Percentiles rank a stretch among this genome's conserved stretches.
Conservation (phyloP, 1,140 invertebrate species). For the Scaptomyza montana region DNA sequence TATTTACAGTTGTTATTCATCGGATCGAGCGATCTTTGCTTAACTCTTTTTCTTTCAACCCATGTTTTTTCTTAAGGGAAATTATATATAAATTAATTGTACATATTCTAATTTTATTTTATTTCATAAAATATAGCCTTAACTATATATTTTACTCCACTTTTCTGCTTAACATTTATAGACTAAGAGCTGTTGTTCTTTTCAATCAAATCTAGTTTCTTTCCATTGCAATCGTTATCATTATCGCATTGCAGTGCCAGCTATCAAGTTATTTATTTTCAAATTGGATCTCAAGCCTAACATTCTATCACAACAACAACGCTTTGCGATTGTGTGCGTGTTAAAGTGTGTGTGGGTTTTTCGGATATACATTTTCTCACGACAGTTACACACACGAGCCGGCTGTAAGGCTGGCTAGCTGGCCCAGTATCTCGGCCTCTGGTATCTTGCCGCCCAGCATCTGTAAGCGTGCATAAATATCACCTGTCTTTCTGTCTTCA, state of each 20-base stretch:
- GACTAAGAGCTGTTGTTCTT: background rate
- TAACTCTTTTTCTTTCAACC: too few species aligned
- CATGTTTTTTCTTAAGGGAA: too few species aligned
- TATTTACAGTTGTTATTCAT: too few species aligned
- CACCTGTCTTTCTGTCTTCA: constrained; percentile 55
- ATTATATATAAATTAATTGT: too few species aligned
- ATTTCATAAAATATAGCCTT: too few species aligned
- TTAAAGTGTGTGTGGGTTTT: constrained; percentile 38
- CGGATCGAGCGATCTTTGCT: too few species aligned
- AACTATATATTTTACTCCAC: background rate
- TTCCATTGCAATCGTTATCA: constrained; percentile 17
- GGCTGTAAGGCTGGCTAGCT: background rate
- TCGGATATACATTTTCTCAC: constrained; percentile 76
- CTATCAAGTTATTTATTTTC: constrained; percentile 38
- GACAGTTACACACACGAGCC: constrained; percentile 38
- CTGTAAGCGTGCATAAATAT: constrained; percentile 76
- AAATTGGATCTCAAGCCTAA: constrained; percentile 47
- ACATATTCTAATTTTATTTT: too few species aligned
- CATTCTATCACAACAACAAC: constrained; percentile 1
- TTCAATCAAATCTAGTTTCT: constrained; percentile 8
- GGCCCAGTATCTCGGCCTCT: constrained; percentile 28
- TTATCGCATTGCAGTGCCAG: constrained; percentile 2
- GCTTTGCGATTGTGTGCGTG: background rate
- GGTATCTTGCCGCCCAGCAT: constrained; percentile 41
- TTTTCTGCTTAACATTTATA: too few species aligned